These are phyloP conservation scores for Umimayanthus kanabou DNA, from an alignment of 92 coral and sea anemone genomes.

Conservation along the genomic window DNA sequence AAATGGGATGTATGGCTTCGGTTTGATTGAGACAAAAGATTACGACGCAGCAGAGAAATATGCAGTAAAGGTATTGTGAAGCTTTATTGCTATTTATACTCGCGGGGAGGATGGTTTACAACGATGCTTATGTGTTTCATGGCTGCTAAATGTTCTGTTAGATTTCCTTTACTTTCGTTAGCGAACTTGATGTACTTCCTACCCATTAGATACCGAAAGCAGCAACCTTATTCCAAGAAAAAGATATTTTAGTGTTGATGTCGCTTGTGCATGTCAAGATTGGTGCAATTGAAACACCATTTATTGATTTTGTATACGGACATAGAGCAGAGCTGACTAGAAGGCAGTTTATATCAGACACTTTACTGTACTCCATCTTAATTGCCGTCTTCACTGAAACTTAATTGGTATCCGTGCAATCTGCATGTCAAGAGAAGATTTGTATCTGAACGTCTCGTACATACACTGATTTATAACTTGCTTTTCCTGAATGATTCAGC, in stretches of 20 bases:
- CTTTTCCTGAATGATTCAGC: not conserved
- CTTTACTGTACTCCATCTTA: no score
- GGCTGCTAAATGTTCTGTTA: no score
- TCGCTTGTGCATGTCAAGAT: not conserved
- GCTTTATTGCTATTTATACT: not conserved
- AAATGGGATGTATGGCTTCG: constrained; percentile 89
- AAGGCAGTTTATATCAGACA: not conserved
- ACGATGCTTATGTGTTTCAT: no score
- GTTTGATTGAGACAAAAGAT: constrained; percentile 81
- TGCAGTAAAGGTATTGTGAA: constrained; percentile 65
- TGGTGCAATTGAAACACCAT: not conserved
- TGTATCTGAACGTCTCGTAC: no score
- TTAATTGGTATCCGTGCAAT: no score
- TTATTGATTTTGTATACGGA: not conserved
- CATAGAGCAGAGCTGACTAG: not conserved
- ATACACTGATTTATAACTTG: no score
- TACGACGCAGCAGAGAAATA: constrained; percentile 80
- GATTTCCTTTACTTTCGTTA: no score
- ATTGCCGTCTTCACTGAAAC: not conserved
- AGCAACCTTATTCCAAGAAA: no score
- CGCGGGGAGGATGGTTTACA: no score
- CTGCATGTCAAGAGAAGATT: no score
- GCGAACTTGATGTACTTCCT: no score
- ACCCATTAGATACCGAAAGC: no score
- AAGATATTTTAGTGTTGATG: not conserved